A percentile compares a stretch with the other conserved stretches of the same genome.
Evolutionary conservation across 2,113 vertebrate genomes (phyloP).

Genomic region (Neodontobutis hainanensis): DNA sequence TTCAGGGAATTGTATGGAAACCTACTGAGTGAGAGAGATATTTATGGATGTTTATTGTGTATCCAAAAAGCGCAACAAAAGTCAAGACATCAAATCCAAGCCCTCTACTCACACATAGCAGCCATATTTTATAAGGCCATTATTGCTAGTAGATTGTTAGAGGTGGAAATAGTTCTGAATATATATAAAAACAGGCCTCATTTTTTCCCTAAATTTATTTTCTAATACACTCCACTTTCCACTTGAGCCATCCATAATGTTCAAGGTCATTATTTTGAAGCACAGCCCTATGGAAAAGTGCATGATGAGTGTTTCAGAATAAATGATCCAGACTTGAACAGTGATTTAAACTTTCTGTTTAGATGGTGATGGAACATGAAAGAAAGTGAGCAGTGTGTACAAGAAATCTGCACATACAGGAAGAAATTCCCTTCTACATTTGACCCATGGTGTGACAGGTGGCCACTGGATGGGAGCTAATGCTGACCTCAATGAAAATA

Average conservation of each 20-base stretch:
- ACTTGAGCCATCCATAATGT: constrained; percentile 26
- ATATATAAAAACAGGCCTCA: neutral
- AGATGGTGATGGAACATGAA: too few species aligned
- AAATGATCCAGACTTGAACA: constrained; percentile 50
- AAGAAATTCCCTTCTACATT: neutral
- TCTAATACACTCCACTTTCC: constrained; percentile 9
- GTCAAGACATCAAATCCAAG: too few species aligned
- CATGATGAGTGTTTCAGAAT: constrained; percentile 51
- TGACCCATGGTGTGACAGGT: neutral
- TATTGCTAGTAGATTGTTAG: neutral
- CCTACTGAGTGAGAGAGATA: neutral
- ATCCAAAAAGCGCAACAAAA: neutral
- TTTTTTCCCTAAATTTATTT: neutral
- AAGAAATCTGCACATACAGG: too few species aligned
- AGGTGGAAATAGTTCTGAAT: neutral
- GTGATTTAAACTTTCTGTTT: constrained; percentile 50
- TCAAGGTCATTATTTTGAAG: constrained; percentile 37
- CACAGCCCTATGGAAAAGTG: constrained; percentile 23
- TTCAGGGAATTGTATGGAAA: constrained; percentile 11
- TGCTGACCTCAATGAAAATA: constrained; percentile 30
- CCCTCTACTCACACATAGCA: neutral
- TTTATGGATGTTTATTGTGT: neutral
- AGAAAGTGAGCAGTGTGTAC: too few species aligned
- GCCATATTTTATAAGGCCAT: neutral
- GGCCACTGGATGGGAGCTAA: constrained; percentile 14